Evolutionary conservation across 2,888 invertebrate genomes (phyloP).

Genomic region (Lepidochitona cinerea): DNA sequence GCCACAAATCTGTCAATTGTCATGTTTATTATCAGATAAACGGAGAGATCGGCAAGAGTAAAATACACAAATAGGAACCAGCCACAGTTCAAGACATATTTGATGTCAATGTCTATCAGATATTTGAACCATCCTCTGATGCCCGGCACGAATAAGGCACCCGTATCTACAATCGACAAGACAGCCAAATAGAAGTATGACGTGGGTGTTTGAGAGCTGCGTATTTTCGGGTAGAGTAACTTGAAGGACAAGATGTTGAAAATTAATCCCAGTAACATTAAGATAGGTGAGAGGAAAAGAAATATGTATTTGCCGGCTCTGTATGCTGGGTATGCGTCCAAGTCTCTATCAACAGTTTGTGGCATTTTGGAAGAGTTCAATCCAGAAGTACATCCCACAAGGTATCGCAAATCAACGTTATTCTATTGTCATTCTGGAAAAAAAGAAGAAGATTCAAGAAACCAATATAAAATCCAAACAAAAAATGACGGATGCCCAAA

Average conservation of each 20-base stretch:
- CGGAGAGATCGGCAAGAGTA: constrained; percentile 9
- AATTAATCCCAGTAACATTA: not conserved
- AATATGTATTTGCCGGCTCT: not conserved
- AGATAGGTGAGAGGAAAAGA: not conserved
- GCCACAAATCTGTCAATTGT: not conserved
- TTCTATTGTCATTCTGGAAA: too few species aligned
- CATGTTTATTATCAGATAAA: constrained; percentile 6
- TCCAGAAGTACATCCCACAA: too few species aligned
- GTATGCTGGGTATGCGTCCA: not conserved
- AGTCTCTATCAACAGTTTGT: not conserved
- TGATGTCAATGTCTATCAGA: not conserved
- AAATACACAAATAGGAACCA: constrained; percentile 8
- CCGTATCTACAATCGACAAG: not conserved
- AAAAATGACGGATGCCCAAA: too few species aligned
- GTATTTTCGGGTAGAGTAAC: not conserved
- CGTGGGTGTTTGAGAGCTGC: not conserved
- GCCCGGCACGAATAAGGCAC: not conserved
- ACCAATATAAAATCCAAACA: too few species aligned
- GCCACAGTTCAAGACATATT: not conserved
- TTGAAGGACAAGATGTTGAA: constrained; percentile 3
- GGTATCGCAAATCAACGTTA: too few species aligned
- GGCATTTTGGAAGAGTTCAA: too few species aligned
- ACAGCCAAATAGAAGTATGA: constrained; percentile 4
- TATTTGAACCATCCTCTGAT: not conserved
- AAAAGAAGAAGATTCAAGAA: too few species aligned